Evolutionary conservation across 1,140 invertebrate species (phyloP), one percentile per base, ranked within the genome.

Genomic region (Halyomorpha halys): DNA sequence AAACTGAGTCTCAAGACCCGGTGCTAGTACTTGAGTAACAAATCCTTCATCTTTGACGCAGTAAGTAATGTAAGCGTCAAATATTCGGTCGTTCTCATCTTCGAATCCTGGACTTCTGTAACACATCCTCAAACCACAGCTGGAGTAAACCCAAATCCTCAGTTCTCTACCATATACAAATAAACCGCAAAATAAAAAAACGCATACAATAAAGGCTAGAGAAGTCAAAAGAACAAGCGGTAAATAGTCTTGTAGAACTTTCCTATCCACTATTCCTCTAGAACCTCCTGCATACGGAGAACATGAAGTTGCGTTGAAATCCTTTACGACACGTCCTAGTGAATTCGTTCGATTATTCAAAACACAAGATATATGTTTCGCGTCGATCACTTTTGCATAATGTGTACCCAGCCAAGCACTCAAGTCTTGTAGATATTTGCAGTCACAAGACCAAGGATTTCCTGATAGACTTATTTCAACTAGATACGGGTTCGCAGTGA

Each of bases 391-490:
- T 78, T 86, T 91, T 67, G 81, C 83, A 23, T 81, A 77, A 74
- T 87, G 86, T 49, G 77, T 80, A 65, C 80, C 79, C 71, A 92
- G 80, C 84, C 90, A 95, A 65, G 81, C 80, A 69, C 87, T 81
- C 66, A 88, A 86, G 67, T 86, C 81, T 19, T 84, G 81, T 67
- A 93, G 71, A 72, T 90, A 94, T 51, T 82, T 77, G 77, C 92
- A 95, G 69, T 93, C 88, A 74, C 93, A 95, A 61, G 83, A 89
- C 91, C 91, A 96, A 18, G 86, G 85, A 75, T 95, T 96, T 59
- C 83, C 81, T n/a, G 86, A 81, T 47, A 95, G 74, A 44, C 83
- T 85, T 66, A 94, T 83, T 70, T 87, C 84, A 8, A 85, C 83
- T 66, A 94, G 79, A 73, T 88, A 87, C 11, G 86, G 83, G 77